Base-by-base conservation (phyloP, 2,113 vertebrate species). In the Bubo blakistoni region DNA sequence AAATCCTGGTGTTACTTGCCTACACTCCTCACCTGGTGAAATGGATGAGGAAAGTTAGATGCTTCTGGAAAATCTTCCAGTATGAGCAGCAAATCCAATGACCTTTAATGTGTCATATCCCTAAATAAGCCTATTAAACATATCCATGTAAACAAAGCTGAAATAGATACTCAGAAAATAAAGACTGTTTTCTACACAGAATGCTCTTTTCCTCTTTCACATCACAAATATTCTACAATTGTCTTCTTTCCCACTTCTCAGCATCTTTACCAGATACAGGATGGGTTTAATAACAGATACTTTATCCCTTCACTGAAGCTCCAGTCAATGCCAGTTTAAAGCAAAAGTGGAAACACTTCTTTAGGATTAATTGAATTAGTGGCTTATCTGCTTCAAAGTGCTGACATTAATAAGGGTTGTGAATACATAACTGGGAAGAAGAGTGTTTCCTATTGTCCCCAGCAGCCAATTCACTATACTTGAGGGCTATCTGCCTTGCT, bases 191-290 rank as follows among this genome's bases (percentile, higher is more conserved):
- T 78, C 57, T 55, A 18, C 13, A 5, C 22, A 38, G n/a, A 81
- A 40, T 52, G 4, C 2, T 82, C 26, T 36, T 32, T 4, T 13
- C 22, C 19, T 44, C 24, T 58, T 85, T 65, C 12, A 19, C 18
- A 19, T 5, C 12, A 9, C 38, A 27, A 90, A 52, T 77, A 61
- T 6, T 12, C 25, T 38, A 27, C 36, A 85, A 72, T 29, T 34
- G 4, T 47, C 30, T 30, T 71, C 13, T 54, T 90, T 78, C 13
- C 15, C 9, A 29, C 29, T 62, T 86, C 32, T n/a, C 36, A 86
- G 26, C 25, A 54, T 4, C 2, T 66, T 92, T 16, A 13, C 8
- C 9, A 69, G 11, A 27, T 25, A 20, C 0, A 2, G 16, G 14
- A 30, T 54, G 18, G 32, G 6, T 77, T 66, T 86, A 54, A 16